phyloP scores from a whole-genome alignment of 92 coral and sea anemone genomes.

The Muricea muricata region DNA sequence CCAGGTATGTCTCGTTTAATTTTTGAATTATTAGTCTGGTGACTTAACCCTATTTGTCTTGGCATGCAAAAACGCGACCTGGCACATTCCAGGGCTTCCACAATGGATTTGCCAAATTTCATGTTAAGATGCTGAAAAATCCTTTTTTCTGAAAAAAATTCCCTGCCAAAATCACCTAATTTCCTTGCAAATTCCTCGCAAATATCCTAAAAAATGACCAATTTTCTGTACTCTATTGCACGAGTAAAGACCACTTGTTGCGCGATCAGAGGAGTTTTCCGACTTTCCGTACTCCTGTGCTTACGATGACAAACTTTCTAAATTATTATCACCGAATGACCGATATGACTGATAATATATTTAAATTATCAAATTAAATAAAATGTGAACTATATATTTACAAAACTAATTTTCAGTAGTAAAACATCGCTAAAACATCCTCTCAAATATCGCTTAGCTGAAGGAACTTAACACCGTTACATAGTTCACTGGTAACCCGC shows the following conservation, averaged over 20 bases:
- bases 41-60: too few relatives aligned
- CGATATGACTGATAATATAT: not conserved
- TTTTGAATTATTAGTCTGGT: too few relatives aligned
- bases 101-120: conserved; percentile 13
- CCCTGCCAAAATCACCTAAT: conserved; percentile 8
- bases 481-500: not conserved
- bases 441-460: not conserved
- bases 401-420: not conserved
- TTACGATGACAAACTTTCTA: not conserved
- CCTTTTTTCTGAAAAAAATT: not conserved
- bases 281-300: not conserved
- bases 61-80: too few relatives aligned
- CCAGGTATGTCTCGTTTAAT: too few relatives aligned
- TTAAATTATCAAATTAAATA: too few relatives aligned
- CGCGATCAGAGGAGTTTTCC: not conserved
- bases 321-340: not conserved
- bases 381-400: not conserved
- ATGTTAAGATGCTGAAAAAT: not conserved
- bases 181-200: not conserved
- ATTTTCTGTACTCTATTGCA: not conserved
- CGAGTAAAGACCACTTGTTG: not conserved
- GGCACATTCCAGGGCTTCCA: conserved; percentile 9
- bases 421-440: too few relatives aligned
- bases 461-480: too few relatives aligned
- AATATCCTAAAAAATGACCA: not conserved